phyloP scores from a whole-genome alignment of 2,113 vertebrate genomes.

The Sprattus sprattus region DNA sequence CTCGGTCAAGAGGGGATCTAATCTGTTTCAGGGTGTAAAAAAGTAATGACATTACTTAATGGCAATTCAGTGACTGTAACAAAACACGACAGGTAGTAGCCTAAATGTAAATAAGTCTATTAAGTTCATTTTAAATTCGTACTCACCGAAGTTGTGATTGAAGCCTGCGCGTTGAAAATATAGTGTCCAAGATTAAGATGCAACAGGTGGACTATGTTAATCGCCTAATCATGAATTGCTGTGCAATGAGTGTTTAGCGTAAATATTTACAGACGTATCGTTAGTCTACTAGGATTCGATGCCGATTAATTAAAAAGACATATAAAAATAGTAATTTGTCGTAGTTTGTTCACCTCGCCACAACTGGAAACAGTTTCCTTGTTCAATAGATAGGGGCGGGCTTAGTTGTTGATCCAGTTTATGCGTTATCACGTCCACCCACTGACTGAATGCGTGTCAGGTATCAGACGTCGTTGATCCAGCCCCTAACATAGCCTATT shows the following conservation, averaged over 20 bases:
- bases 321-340: not conserved
- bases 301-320: not conserved
- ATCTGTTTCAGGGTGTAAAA: not conserved
- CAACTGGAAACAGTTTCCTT: not conserved
- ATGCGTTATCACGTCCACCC: not conserved
- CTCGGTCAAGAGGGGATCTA: not conserved
- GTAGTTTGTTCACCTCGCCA: not conserved
- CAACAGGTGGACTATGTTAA: not conserved
- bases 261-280: not conserved
- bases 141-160: not conserved
- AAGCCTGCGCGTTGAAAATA: not conserved
- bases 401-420: not conserved
- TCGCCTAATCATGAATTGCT: not conserved
- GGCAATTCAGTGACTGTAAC: not conserved
- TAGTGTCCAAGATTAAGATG: not conserved
- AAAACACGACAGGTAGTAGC: not conserved
- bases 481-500: no score
- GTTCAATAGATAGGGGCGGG: not conserved
- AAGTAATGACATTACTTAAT: not conserved
- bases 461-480: no score
- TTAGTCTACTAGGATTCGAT: not conserved
- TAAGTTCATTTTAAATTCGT: not conserved
- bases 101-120: no score
- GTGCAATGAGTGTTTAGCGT: not conserved
- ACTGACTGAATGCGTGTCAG: not conserved